A percentile compares a stretch with the other conserved stretches of the same genome.
Evolutionary conservation across 1,140 invertebrate genomes (phyloP).

Genomic region (Drosophila nannoptera): DNA sequence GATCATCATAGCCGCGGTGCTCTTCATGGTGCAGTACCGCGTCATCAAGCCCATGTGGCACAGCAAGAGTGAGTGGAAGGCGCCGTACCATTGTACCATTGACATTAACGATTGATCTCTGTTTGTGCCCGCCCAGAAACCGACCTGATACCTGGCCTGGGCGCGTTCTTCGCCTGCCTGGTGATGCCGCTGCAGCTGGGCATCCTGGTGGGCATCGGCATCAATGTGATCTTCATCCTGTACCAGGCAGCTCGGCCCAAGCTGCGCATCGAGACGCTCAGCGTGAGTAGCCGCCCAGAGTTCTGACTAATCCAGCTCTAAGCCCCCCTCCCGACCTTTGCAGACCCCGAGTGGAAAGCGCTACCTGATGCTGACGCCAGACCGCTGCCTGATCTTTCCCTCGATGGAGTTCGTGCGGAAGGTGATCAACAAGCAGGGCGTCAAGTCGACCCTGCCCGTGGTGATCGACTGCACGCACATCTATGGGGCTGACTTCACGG

Average conservation of each 20-base stretch:
- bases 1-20: conserved; percentile 91
- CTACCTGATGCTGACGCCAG: conserved; percentile 90
- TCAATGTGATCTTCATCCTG: conserved; percentile 92
- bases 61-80: conserved; percentile 85
- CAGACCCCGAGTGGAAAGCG: conserved; percentile 84
- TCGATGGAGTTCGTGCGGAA: conserved; percentile 92
- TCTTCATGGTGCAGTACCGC: conserved; percentile 91
- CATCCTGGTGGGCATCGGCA: conserved; percentile 91
- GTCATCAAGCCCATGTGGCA: conserved; percentile 90
- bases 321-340: conserved; percentile 15
- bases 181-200: conserved; percentile 92
- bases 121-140: conserved; percentile 82
- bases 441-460: conserved; percentile 84
- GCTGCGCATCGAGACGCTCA: conserved; percentile 86
- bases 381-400: conserved; percentile 92
- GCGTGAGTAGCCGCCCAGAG: conserved; percentile 55
- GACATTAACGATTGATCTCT: background rate
- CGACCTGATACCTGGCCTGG: conserved; percentile 89
- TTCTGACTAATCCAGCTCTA: background rate
- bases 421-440: conserved; percentile 89
- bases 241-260: conserved; percentile 94
- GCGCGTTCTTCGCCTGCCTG: conserved; percentile 91
- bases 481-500: conserved; percentile 90
- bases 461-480: conserved; percentile 91
- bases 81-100: conserved; percentile 79